Percentiles rank a stretch among this genome's conserved stretches.
phyloP scores from a whole-genome alignment of 1,140 invertebrate species.

The Brachionus koreanus region DNA sequence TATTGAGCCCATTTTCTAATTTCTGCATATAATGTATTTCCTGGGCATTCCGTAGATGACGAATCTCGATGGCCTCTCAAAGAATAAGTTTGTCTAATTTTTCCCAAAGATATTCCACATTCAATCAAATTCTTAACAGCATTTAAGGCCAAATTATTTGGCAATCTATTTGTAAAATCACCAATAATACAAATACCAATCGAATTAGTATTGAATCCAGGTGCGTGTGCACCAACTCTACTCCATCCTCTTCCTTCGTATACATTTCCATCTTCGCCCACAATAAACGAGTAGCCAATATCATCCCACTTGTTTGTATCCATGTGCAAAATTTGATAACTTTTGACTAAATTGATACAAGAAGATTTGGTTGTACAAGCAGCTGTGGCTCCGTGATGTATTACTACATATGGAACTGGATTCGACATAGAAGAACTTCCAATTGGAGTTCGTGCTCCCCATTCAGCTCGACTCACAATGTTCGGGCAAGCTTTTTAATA shows the following conservation, averaged over 20 bases:
- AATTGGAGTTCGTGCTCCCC: conserved; percentile 47
- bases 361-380: conserved; percentile 46
- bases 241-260: conserved; percentile 51
- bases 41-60: conserved; percentile 47
- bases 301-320: conserved; percentile 56
- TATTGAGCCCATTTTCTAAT: conserved; percentile 2
- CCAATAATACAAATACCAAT: conserved; percentile 68
- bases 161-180: conserved; percentile 47
- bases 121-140: conserved; percentile 47
- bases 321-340: conserved; percentile 70
- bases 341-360: conserved; percentile 46
- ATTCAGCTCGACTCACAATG: conserved; percentile 47
- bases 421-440: conserved; percentile 42
- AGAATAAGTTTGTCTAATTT: conserved; percentile 47
- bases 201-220: conserved; percentile 65
- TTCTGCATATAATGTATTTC: conserved; percentile 48
- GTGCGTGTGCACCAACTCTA: conserved; percentile 64
- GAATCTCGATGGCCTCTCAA: conserved; percentile 49
- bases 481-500: conserved; percentile 18
- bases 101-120: conserved; percentile 46
- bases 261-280: conserved; percentile 49
- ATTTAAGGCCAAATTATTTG: conserved; percentile 46
- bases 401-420: conserved; percentile 69
- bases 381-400: conserved; percentile 51
- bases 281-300: conserved; percentile 50